Percentiles rank a stretch among this genome's conserved stretches.
Evolutionary conservation across 2,113 vertebrate genomes (phyloP).

Genomic region (Heterochromis multidens): DNA sequence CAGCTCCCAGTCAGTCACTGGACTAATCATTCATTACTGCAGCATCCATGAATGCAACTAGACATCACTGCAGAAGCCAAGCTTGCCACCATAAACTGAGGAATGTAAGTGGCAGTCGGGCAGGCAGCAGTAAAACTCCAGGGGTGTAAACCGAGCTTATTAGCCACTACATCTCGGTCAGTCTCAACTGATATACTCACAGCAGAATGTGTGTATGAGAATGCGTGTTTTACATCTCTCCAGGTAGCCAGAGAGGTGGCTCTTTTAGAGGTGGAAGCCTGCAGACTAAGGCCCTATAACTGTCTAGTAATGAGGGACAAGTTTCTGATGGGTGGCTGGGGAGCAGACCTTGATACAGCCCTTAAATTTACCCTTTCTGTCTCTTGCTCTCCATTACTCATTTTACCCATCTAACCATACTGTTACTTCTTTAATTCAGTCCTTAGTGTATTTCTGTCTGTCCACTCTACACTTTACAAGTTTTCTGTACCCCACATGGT

Average conservation of each 20-base stretch:
- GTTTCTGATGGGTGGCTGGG: conserved; percentile 37
- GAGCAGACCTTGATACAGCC: conserved; percentile 51
- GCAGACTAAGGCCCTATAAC: conserved; percentile 45
- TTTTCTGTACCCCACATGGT: background rate
- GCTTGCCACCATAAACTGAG: conserved; percentile 69
- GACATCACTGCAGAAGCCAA: conserved; percentile 59
- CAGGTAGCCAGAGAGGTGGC: conserved; percentile 42
- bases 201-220: conserved; percentile 8
- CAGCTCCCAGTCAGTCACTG: conserved; percentile 35
- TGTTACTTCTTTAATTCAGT: background rate
- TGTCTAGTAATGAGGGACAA: conserved; percentile 62
- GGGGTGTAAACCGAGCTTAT: conserved; percentile 72
- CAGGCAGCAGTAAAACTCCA: conserved; percentile 67
- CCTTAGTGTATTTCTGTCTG: background rate
- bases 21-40: conserved; percentile 51
- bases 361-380: background rate
- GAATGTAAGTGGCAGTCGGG: conserved; percentile 68
- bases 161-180: conserved; percentile 57
- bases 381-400: background rate
- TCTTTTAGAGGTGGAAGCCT: conserved; percentile 51
- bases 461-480: background rate
- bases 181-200: conserved; percentile 37
- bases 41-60: conserved; percentile 56
- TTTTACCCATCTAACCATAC: background rate
- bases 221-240: conserved; percentile 36